Conservation (phyloP, 2,888 invertebrate genomes). For the Cerceris rybyensis region DNA sequence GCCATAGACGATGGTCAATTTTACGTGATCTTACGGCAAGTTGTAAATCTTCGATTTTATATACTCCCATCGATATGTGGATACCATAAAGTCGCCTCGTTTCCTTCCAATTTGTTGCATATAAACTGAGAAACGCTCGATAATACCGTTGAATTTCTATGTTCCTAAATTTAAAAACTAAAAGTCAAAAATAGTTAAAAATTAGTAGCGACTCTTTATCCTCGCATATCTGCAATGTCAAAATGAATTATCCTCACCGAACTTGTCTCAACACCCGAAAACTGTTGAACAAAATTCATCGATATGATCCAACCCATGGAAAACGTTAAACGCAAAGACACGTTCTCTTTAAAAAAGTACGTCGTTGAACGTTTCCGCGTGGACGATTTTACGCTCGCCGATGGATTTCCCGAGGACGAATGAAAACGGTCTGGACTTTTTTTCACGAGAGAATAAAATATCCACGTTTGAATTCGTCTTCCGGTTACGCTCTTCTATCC, state of each 20-base stretch:
- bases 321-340: not conserved
- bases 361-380: conserved; percentile 20
- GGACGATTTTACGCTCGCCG: not conserved
- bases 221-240: too few species aligned
- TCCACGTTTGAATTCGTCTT: conserved; percentile 50
- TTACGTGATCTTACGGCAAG: conserved; percentile 20
- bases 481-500: conserved; percentile 12
- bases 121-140: conserved; percentile 1
- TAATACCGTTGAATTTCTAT: too few species aligned
- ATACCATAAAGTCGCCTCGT: conserved; percentile 3
- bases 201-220: too few species aligned
- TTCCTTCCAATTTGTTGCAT: not conserved
- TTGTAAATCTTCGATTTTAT: conserved; percentile 38
- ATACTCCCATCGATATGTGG: not conserved
- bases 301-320: too few species aligned
- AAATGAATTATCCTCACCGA: too few species aligned
- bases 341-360: conserved; percentile 26
- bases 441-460: conserved; percentile 25
- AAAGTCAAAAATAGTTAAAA: too few species aligned
- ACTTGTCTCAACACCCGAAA: too few species aligned
- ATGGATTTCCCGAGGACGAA: not conserved
- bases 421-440: not conserved
- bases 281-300: too few species aligned
- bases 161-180: too few species aligned
- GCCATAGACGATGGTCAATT: not conserved